Conservation (phyloP, 2,888 invertebrate genomes). For the Melanostoma mellinum region DNA sequence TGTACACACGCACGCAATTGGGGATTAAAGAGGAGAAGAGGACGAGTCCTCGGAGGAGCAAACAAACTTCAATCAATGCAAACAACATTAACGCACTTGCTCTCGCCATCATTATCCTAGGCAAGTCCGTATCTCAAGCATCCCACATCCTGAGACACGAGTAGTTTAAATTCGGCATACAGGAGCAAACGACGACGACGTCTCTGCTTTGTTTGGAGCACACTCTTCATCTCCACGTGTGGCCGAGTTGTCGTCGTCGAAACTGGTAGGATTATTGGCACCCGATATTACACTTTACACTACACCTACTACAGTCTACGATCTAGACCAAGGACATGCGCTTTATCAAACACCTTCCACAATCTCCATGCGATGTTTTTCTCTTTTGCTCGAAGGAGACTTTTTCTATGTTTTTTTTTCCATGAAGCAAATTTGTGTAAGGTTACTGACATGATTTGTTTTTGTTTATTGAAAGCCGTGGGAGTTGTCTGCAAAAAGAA, state of each 20-base stretch:
- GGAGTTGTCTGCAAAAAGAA: constrained; percentile 7
- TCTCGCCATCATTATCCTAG: constrained; percentile 36
- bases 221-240: constrained; percentile 7
- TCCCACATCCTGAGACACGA: constrained; percentile 26
- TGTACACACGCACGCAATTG: constrained; percentile 35
- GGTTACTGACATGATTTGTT: constrained; percentile 40
- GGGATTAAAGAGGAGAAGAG: not conserved
- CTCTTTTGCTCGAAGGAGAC: constrained; percentile 8
- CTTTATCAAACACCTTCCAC: constrained; percentile 30
- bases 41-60: constrained; percentile 45
- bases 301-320: not conserved
- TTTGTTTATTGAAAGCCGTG: constrained; percentile 15
- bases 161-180: not conserved
- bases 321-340: constrained; percentile 52
- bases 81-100: constrained; percentile 65
- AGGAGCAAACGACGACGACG: too few relatives aligned
- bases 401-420: constrained; percentile 5
- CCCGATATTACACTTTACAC: not conserved
- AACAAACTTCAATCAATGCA: constrained; percentile 61
- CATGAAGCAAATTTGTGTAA: constrained; percentile 4
- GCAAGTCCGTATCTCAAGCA: constrained; percentile 7
- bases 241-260: not conserved
- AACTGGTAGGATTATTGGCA: constrained; percentile 5
- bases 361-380: constrained; percentile 52
- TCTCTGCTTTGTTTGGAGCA: too few relatives aligned